Percentiles rank a stretch among this genome's conserved stretches.
Conservation (phyloP, 2,888 invertebrate genomes). For the Choreutis nemorana region DNA sequence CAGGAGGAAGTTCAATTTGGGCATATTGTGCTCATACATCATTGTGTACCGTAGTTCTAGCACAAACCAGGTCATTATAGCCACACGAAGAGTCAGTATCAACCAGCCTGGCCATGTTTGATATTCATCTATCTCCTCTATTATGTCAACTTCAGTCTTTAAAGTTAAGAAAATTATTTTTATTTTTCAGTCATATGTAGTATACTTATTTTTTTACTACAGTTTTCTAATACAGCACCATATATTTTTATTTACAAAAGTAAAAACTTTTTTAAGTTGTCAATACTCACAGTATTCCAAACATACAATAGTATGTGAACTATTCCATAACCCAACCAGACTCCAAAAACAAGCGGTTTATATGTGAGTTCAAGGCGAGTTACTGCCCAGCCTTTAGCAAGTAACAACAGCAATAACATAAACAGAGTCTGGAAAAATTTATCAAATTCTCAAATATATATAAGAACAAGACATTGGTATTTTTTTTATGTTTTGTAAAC, state of each 20-base stretch:
- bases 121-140: slow-evolving; percentile 96
- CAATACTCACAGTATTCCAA: slow-evolving; percentile 88
- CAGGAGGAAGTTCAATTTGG: slow-evolving; percentile 88
- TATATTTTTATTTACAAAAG: too few species aligned
- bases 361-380: slow-evolving; percentile 88
- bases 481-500: too few species aligned
- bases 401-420: slow-evolving; percentile 87
- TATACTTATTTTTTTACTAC: too few species aligned
- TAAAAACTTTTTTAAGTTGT: slow-evolving; percentile 3
- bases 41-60: slow-evolving; percentile 69
- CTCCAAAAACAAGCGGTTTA: slow-evolving; percentile 82
- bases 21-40: slow-evolving; percentile 64
- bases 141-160: slow-evolving; percentile 94
- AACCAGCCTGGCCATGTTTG: slow-evolving; percentile 98
- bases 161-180: background rate
- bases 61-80: slow-evolving; percentile 91
- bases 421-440: slow-evolving; percentile 79
- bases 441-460: background rate
- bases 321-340: slow-evolving; percentile 92
- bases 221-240: too few species aligned
- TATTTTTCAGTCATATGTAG: too few species aligned
- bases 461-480: background rate
- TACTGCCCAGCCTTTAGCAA: slow-evolving; percentile 98
- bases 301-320: slow-evolving; percentile 92
- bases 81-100: slow-evolving; percentile 83